phyloP scores from a whole-genome alignment of 2,888 invertebrate species.

The Poecilobothrus nobilitatus region DNA sequence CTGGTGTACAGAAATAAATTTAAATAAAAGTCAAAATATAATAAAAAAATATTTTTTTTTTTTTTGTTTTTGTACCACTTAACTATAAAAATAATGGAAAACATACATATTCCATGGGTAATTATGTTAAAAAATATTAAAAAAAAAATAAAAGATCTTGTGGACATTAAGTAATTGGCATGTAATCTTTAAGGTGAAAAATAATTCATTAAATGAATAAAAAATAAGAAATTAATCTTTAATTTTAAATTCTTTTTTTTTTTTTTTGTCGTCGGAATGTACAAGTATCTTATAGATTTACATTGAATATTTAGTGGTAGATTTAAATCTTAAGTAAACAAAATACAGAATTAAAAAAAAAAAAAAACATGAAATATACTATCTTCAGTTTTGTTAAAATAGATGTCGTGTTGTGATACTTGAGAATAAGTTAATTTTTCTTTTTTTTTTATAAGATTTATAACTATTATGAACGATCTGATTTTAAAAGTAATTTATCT shows the following conservation, averaged over 20 bases:
- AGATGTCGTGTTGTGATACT: constrained; percentile 2
- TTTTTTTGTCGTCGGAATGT: too few species aligned
- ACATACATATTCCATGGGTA: constrained; percentile 6
- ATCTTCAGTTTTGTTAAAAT: too few species aligned
- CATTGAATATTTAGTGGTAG: too few species aligned
- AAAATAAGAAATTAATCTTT: neutral
- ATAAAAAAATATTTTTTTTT: too few species aligned
- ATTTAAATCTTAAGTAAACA: too few species aligned
- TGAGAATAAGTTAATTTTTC: neutral
- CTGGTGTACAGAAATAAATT: neutral
- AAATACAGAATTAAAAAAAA: neutral
- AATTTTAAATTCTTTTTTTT: too few species aligned
- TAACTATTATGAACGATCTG: neutral
- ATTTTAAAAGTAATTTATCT: neutral
- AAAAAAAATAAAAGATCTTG: neutral
- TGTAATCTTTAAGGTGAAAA: constrained; percentile 1
- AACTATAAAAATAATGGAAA: neutral
- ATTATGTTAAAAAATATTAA: neutral
- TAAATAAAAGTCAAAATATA: neutral
- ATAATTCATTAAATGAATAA: neutral
- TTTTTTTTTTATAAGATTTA: neutral
- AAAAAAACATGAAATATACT: too few species aligned
- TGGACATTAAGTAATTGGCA: constrained; percentile 4
- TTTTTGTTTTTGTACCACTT: too few species aligned
- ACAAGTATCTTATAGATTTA: too few species aligned